Evolutionary conservation across 1,140 invertebrate species (phyloP).

Genomic region (Drosophila cardini): DNA sequence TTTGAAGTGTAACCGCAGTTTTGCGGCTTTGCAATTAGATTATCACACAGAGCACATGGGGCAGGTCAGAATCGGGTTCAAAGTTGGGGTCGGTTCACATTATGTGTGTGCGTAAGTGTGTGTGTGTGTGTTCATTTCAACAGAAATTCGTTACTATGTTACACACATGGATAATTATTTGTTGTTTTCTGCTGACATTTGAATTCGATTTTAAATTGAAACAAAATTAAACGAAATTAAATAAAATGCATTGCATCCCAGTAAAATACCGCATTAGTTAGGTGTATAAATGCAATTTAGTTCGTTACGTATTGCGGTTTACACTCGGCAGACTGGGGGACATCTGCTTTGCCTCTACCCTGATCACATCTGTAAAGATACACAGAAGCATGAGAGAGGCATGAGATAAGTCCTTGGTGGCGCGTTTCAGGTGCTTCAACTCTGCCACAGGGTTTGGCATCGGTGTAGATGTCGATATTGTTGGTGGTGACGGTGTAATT

Average conservation of each 20-base stretch:
- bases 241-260: slow-evolving; percentile 50
- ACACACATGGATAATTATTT: slow-evolving; percentile 68
- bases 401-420: slow-evolving; percentile 69
- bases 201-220: slow-evolving; percentile 46
- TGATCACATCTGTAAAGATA: not conserved
- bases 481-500: slow-evolving; percentile 69
- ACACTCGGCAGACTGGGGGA: slow-evolving; percentile 33
- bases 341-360: not conserved
- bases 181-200: slow-evolving; percentile 67
- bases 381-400: slow-evolving; percentile 1
- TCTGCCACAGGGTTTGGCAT: slow-evolving; percentile 40
- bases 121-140: slow-evolving; percentile 21
- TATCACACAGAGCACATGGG: slow-evolving; percentile 60
- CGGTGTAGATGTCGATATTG: slow-evolving; percentile 39
- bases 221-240: slow-evolving; percentile 46
- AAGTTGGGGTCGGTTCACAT: not conserved
- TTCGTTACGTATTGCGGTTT: slow-evolving; percentile 78
- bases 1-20: slow-evolving; percentile 75
- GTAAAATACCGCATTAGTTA: slow-evolving; percentile 77
- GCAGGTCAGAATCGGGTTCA: not conserved
- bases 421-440: slow-evolving; percentile 76
- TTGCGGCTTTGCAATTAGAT: slow-evolving; percentile 83
- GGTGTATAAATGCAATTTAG: slow-evolving; percentile 81
- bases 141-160: slow-evolving; percentile 15
- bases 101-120: slow-evolving; percentile 1